Conservation (phyloP, 2,888 invertebrate species). For the Heliconius sara region DNA sequence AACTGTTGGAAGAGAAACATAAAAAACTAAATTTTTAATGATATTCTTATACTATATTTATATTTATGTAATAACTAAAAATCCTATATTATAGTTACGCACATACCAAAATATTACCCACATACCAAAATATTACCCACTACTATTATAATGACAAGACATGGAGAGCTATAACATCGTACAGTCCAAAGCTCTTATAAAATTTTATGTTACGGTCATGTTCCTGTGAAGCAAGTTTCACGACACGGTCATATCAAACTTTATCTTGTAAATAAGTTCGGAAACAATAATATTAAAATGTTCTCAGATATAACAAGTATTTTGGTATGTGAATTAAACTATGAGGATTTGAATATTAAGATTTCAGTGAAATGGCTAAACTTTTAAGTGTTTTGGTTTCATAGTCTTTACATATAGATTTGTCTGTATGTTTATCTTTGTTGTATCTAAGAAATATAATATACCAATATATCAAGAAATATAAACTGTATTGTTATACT, state of each 20-base stretch:
- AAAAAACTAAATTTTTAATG: no score
- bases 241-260: constrained; percentile 21
- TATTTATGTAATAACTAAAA: background rate
- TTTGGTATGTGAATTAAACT: constrained; percentile 17
- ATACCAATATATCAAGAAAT: no score
- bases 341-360: constrained; percentile 16
- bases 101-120: background rate
- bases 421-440: background rate
- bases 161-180: constrained; percentile 22
- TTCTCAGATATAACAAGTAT: constrained; percentile 3
- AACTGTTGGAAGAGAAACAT: no score
- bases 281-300: constrained; percentile 15
- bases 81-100: background rate
- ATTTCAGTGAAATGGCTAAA: constrained; percentile 12
- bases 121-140: background rate
- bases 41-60: no score
- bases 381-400: constrained; percentile 8
- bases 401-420: background rate
- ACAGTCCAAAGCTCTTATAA: constrained; percentile 21
- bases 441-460: no score
- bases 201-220: constrained; percentile 30
- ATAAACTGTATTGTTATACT: background rate
- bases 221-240: constrained; percentile 22
- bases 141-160: constrained; percentile 22
- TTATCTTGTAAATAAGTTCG: constrained; percentile 26